Evolutionary conservation across 1,140 invertebrate species (phyloP).

Genomic region (Nephila pilipes): DNA sequence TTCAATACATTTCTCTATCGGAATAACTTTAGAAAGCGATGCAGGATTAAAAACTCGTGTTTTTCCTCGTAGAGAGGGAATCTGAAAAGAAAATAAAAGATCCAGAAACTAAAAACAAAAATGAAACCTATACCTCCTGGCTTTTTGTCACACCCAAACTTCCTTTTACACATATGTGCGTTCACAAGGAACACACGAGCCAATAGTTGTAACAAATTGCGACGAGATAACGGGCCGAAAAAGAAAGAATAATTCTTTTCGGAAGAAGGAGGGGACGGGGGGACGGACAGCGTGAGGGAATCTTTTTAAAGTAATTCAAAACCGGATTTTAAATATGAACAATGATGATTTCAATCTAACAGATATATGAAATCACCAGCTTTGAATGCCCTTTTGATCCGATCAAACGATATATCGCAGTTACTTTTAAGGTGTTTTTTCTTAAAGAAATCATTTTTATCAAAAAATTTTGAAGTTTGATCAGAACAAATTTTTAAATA

Average conservation of each 20-base stretch:
- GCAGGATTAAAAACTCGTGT: slow-evolving; percentile 13
- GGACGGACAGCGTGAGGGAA: not conserved
- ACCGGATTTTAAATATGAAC: not conserved
- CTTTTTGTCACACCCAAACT: not conserved
- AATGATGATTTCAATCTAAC: not conserved
- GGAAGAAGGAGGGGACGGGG: not conserved
- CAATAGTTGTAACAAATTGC: slow-evolving; percentile 33
- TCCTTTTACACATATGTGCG: not conserved
- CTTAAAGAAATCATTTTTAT: no score
- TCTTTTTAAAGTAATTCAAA: not conserved
- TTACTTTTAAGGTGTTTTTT: no score
- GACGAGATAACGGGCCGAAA: not conserved
- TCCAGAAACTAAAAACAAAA: not conserved
- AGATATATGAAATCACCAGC: not conserved
- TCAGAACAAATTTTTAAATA: no score
- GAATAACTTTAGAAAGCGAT: slow-evolving; percentile 27
- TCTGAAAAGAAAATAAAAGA: not conserved
- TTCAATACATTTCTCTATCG: slow-evolving; percentile 10
- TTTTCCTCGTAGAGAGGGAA: not conserved
- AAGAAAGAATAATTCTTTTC: not conserved
- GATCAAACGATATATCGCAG: no score
- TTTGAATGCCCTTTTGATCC: no score
- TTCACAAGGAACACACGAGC: slow-evolving; percentile 20
- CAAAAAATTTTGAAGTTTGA: no score
- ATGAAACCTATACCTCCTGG: slow-evolving; percentile 21